A percentile compares a stretch with the other conserved stretches of the same genome.
Evolutionary conservation across 2,888 invertebrate genomes (phyloP).

Genomic region (Hydropsyche betteni): DNA sequence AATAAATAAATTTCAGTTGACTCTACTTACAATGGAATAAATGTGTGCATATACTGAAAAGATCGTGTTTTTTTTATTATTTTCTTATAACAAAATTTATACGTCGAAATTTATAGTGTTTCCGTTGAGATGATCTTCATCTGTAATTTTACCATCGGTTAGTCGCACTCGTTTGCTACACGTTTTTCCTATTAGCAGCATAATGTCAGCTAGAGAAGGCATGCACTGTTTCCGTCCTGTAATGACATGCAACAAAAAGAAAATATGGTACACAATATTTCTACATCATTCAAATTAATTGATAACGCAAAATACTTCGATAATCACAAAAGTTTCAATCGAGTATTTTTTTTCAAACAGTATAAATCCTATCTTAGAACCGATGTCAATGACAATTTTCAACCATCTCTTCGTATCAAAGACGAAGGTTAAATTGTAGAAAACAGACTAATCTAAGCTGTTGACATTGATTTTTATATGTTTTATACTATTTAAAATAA

Average conservation of each 20-base stretch:
- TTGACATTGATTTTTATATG: no score
- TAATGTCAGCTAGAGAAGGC: constrained; percentile 64
- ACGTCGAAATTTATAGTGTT: constrained; percentile 40
- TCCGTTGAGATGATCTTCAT: constrained; percentile 44
- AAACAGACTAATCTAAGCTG: no score
- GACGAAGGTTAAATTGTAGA: no score
- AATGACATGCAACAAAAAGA: constrained; percentile 53
- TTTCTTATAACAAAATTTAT: background rate
- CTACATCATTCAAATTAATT: background rate
- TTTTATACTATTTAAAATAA: no score
- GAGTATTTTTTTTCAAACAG: no score
- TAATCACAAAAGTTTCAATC: no score
- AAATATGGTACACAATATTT: constrained; percentile 41
- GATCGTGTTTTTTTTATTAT: background rate
- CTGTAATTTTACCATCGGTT: constrained; percentile 29
- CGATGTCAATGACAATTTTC: no score
- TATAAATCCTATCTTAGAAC: no score
- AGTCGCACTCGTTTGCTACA: constrained; percentile 42
- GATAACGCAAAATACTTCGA: no score
- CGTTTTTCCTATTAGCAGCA: constrained; percentile 50
- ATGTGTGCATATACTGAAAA: background rate
- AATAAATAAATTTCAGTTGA: constrained; percentile 2
- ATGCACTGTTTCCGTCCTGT: constrained; percentile 68
- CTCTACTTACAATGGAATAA: constrained; percentile 15
- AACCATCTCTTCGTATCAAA: no score